Conservation (phyloP, 2,888 invertebrate species). For the Lordiphosa fenestrarum region DNA sequence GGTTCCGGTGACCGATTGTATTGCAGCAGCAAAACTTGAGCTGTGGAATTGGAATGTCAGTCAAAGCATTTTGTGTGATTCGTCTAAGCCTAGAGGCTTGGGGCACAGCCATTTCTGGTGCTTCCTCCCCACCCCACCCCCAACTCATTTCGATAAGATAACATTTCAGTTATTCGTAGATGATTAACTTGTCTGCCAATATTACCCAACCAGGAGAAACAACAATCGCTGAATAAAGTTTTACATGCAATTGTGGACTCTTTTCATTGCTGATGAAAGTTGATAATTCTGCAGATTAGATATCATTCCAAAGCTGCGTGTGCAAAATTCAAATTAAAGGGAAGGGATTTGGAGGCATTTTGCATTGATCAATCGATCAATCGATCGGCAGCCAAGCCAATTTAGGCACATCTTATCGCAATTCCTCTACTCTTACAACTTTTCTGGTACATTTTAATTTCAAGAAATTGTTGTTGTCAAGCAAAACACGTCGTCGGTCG, state of each 20-base stretch:
- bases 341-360: neutral
- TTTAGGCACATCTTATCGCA: slow-evolving; percentile 47
- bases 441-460: slow-evolving; percentile 55
- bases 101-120: slow-evolving; percentile 6
- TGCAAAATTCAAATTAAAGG: no score
- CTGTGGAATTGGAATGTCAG: no score
- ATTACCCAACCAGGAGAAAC: no score
- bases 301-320: no score
- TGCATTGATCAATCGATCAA: slow-evolving; percentile 22
- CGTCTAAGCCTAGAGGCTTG: slow-evolving; percentile 3
- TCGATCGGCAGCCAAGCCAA: no score
- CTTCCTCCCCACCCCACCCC: no score
- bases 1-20: no score
- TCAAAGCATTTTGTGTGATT: no score
- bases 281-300: no score
- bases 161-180: neutral
- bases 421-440: slow-evolving; percentile 43
- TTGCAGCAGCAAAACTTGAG: no score
- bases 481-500: slow-evolving; percentile 12
- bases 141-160: slow-evolving; percentile 23
- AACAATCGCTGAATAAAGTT: neutral
- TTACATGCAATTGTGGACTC: neutral
- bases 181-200: no score
- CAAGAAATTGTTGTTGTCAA: slow-evolving; percentile 7
- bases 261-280: no score